A percentile compares a stretch with the other conserved stretches of the same genome.
These are phyloP conservation scores for Thunnus maccoyii DNA, from an alignment of 2,113 vertebrate genomes.

Conservation along the genomic window DNA sequence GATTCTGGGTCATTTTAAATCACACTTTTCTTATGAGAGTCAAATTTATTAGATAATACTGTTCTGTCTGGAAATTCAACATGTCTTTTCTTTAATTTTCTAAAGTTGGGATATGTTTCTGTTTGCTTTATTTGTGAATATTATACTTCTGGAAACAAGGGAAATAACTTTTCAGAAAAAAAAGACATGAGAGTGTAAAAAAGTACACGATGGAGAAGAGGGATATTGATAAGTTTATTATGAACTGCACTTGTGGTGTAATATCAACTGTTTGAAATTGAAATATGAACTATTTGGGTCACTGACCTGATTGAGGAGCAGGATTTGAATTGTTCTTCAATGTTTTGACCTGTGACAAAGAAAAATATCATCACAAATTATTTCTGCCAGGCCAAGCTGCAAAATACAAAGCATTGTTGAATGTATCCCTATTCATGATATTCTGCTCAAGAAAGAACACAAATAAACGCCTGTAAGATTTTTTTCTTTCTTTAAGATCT, in stretches of 20 bases:
- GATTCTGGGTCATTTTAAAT: not conserved
- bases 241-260: not conserved
- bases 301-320: conserved; percentile 76
- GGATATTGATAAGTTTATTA: not conserved
- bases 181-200: not conserved
- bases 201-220: not conserved
- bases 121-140: not conserved
- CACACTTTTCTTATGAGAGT: not conserved
- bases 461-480: too few relatives aligned
- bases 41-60: too few relatives aligned
- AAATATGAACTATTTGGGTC: not conserved
- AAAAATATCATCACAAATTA: conserved; percentile 5
- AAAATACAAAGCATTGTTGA: not conserved
- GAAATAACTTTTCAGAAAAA: not conserved
- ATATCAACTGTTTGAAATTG: not conserved
- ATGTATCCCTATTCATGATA: too few relatives aligned
- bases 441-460: too few relatives aligned
- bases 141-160: not conserved
- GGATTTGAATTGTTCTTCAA: conserved; percentile 69
- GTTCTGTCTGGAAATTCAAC: too few relatives aligned
- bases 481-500: too few relatives aligned
- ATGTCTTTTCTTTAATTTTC: not conserved
- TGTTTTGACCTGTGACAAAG: conserved; percentile 79
- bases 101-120: not conserved
- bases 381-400: not conserved